Conservation (phyloP, 2,888 invertebrate genomes). For the Himalopsyche anomala region DNA sequence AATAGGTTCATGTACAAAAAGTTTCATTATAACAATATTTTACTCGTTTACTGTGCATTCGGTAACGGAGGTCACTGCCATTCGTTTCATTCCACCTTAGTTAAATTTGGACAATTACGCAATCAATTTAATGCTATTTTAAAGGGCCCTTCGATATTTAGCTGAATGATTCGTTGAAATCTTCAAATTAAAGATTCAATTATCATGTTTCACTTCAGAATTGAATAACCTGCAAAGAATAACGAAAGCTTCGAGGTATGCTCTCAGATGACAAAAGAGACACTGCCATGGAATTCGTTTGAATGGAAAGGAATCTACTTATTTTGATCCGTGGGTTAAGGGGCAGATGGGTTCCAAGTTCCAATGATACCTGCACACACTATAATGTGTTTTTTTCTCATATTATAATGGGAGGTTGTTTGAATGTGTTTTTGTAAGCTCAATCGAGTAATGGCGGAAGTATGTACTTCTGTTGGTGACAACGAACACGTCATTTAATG, state of each 20-base stretch:
- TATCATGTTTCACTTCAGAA: slow-evolving; percentile 28
- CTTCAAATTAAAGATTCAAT: slow-evolving; percentile 38
- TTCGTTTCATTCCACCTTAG: not conserved
- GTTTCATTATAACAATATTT: too few relatives aligned
- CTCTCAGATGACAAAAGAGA: slow-evolving; percentile 8
- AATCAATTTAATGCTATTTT: slow-evolving; percentile 22
- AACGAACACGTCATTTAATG: too few relatives aligned
- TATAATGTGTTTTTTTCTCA: not conserved
- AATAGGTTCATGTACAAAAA: too few relatives aligned
- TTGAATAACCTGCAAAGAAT: not conserved
- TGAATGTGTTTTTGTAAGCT: too few relatives aligned
- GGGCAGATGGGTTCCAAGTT: not conserved
- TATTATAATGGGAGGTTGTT: too few relatives aligned
- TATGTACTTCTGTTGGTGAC: too few relatives aligned
- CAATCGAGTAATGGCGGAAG: too few relatives aligned
- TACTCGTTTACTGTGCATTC: too few relatives aligned
- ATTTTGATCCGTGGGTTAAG: not conserved
- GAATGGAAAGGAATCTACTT: slow-evolving; percentile 20
- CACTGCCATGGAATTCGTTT: slow-evolving; percentile 9
- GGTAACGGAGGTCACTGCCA: not conserved
- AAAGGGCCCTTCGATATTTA: not conserved
- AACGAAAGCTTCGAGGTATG: not conserved
- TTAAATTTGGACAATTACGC: not conserved
- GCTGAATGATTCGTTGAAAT: not conserved
- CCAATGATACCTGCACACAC: not conserved